These are phyloP conservation scores for Epinephelus awoara DNA, from an alignment of 2,797 vertebrate genomes.

Conservation along the genomic window DNA sequence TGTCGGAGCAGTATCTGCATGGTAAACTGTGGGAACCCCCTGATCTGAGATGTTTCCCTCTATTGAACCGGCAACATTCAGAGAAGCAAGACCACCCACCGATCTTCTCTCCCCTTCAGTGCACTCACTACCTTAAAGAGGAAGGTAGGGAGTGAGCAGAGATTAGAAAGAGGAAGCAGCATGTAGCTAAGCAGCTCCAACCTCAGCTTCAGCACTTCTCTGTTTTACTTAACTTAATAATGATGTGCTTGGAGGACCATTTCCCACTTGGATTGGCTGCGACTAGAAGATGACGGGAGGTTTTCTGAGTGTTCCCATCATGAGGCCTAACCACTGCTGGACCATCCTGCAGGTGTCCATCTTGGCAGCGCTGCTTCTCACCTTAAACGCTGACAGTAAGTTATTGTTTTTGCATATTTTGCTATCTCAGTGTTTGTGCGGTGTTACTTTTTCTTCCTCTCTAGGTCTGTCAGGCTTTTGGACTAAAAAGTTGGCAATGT, in stretches of 20 bases:
- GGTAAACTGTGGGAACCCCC: conserved; percentile 45
- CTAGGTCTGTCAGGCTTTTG: background rate
- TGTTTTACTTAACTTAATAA: conserved; percentile 23
- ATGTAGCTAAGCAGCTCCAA: background rate
- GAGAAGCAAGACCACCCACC: conserved; percentile 59
- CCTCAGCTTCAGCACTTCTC: conserved; percentile 22
- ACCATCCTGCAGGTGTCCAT: conserved; percentile 38
- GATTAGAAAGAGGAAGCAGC: conserved; percentile 66
- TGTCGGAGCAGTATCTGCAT: background rate
- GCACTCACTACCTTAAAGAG: conserved; percentile 9
- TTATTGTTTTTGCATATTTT: background rate
- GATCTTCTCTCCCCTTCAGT: background rate
- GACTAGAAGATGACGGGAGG: conserved; percentile 11
- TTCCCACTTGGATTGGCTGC: conserved; percentile 2
- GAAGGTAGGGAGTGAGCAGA: background rate
- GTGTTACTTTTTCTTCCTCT: background rate
- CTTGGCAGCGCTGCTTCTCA: conserved; percentile 52
- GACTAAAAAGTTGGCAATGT: background rate
- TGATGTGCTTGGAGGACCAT: conserved; percentile 21
- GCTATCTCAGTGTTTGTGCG: background rate
- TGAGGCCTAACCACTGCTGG: conserved; percentile 46
- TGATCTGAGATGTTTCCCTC: conserved; percentile 26
- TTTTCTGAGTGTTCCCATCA: conserved; percentile 36
- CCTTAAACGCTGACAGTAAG: conserved; percentile 65
- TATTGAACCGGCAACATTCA: conserved; percentile 16